phyloP scores from a whole-genome alignment of 2,113 vertebrate genomes.

The Emydocephalus ijimae region DNA sequence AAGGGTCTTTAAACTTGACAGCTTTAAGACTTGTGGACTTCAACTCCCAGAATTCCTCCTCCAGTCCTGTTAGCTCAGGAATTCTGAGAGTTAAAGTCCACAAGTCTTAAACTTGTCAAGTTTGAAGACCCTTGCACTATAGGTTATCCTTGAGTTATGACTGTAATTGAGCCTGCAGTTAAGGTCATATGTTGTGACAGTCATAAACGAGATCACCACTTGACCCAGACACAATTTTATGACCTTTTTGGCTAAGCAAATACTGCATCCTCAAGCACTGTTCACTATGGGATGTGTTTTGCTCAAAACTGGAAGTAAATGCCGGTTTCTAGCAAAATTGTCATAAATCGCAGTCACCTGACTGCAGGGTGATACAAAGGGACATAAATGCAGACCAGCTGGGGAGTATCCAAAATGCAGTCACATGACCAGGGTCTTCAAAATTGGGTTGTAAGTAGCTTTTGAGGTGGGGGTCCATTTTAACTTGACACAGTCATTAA shows the following conservation, averaged over 20 bases:
- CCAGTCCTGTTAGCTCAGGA: no score
- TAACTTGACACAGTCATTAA: neutral
- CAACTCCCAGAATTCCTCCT: no score
- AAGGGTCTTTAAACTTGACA: no score
- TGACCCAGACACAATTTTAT: neutral
- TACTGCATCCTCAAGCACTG: neutral
- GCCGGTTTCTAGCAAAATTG: neutral
- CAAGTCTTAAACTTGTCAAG: no score
- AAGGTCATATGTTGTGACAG: neutral
- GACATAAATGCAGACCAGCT: accelerated
- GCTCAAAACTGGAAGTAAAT: neutral
- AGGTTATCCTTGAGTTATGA: neutral
- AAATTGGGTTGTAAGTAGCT: neutral
- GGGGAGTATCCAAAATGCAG: neutral
- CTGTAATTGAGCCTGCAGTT: neutral
- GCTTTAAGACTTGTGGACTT: no score
- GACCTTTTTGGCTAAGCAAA: neutral
- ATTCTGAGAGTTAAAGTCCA: no score
- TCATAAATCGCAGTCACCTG: neutral
- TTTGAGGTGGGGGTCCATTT: neutral
- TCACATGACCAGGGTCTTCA: neutral
- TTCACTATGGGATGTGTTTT: neutral
- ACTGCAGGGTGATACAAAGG: neutral
- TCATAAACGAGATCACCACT: neutral
- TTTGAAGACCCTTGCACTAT: neutral